Base-by-base conservation (phyloP, 2,113 vertebrate species). In the Odontophorus gujanensis region DNA sequence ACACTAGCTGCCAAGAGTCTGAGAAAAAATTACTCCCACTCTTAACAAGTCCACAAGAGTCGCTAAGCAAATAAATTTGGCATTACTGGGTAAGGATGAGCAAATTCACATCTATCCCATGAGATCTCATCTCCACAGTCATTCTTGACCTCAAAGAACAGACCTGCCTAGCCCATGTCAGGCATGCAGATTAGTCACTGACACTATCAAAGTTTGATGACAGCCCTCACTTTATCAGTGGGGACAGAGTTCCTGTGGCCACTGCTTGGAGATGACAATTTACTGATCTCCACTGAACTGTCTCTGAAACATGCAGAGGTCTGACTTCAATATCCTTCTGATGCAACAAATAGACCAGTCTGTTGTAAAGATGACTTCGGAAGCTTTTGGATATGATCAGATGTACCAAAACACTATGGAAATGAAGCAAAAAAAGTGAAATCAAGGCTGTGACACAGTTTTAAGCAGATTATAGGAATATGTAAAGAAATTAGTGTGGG, bases 161-260 rank as follows among this genome's bases (percentile, higher is more conserved):
- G 69, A 47, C 40, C 73, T 84, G 48, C 73, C 55, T 61, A 88
- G 65, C 48, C 48, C 69, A 12, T 10, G 50, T 75, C 61, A 95
- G 80, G 51, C 65, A 50, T 68, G 53, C 48, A 76, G 85, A 92
- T 94, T 83, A 95, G 57, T 47, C 82, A 88, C 85, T 43, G 67
- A 13, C 0, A 28, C 77, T 88, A 88, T 84, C 82, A 43, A 68
- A 84, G 73, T 86, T 87, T 93, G 76, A 69, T 68, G 82, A 50
- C 57, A 86, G 87, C 53, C 69, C 73, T 84, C 74, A 16, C 62
- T 80, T 95, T 97, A 97, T 97, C 96, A 95, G 82, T 83, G 75
- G 53, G 73, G 77, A 93, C 94, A 96, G 93, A 92, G 82, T 92
- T 95, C 95, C 94, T 96, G 93, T 88, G 68, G 67, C 53, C 85